Base-by-base conservation (phyloP, 2,888 invertebrate species). In the Tachina grossa region DNA sequence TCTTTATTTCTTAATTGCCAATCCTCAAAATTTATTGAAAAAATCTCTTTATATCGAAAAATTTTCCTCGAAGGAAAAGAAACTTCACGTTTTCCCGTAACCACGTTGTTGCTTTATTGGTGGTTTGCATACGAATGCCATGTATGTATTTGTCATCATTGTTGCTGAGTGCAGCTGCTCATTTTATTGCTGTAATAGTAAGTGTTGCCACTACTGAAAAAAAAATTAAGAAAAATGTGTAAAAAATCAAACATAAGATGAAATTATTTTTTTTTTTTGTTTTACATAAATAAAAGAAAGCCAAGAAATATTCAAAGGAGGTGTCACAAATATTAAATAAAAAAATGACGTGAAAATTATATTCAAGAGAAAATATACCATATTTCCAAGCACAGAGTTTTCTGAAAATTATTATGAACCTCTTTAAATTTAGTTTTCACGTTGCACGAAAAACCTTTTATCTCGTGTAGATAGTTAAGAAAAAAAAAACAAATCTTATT, bases 31-130 rank as follows among this genome's bases (percentile, higher is more conserved):
- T 61, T 9, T 57, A 74, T 74, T 51, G 69, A 19, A 63, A 5
- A 22, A 68, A 45, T 57, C 78, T 69, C 82, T 41, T 31, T 41
- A 14, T 31, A 16, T n/a, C 5, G 16, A 41, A 41, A 61, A 66
- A 31, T 51, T 68, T 68, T 71, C 65, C 14, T 41, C 6, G 14
- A n/a, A 6, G 1, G 16, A 9, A 43, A 61, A 31, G 5, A 72
- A 61, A 19, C 45, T 45, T 10, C 45, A 22, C 19, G 57, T 61
- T 83, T 83, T 83, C 45, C 85, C 85, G 85, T 57, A n/a, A 68
- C 22, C 75, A 85, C 79, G 85, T 80, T 83, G 83, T 83, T 85
- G 79, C 71, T 80, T 68, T 72, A 22, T 72, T 72, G 72, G 63
- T 79, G 79, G 59, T 68, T 85, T 68, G 16, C 63, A 22, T 39